Evolutionary conservation across 53 echinoderm and acorn worm genomes (phyloP).

Genomic region (Echinometra lucunter): DNA sequence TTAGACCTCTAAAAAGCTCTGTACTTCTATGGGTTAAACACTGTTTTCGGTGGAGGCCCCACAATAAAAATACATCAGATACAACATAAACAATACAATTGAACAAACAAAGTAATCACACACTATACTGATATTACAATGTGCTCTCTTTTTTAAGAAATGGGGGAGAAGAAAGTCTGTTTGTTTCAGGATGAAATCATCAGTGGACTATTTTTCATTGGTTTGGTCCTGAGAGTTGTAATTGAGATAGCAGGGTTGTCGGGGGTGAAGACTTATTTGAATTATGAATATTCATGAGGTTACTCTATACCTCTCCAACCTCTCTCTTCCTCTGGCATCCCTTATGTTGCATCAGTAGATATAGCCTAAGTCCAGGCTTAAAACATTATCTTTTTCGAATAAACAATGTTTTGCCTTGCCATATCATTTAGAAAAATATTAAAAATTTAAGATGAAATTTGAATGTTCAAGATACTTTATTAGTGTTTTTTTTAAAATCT

Average conservation of each 20-base stretch:
- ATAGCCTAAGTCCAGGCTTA: background rate
- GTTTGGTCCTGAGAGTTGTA: conserved; percentile 5
- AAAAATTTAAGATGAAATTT: background rate
- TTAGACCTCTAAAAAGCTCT: no score
- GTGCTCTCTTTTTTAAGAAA: background rate
- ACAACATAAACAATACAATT: no score
- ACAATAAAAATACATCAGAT: no score
- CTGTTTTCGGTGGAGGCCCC: no score
- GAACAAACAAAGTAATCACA: no score
- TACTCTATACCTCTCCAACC: conserved; percentile 24
- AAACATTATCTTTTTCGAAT: background rate
- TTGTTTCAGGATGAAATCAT: background rate
- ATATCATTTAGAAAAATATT: background rate
- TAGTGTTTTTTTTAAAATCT: no score
- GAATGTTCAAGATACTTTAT: no score
- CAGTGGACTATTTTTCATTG: background rate
- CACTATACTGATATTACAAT: no score
- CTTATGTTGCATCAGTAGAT: background rate
- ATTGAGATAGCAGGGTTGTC: conserved; percentile 10
- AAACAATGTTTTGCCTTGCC: background rate
- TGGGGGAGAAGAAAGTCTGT: background rate
- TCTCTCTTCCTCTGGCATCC: background rate
- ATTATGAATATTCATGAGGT: conserved; percentile 48
- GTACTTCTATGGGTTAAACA: no score
- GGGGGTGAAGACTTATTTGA: conserved; percentile 33